Percentiles rank a stretch among this genome's conserved stretches.
These are phyloP conservation scores for Nothoprocta pentlandii DNA, from an alignment of 2,113 vertebrate species.

Conservation along the genomic window DNA sequence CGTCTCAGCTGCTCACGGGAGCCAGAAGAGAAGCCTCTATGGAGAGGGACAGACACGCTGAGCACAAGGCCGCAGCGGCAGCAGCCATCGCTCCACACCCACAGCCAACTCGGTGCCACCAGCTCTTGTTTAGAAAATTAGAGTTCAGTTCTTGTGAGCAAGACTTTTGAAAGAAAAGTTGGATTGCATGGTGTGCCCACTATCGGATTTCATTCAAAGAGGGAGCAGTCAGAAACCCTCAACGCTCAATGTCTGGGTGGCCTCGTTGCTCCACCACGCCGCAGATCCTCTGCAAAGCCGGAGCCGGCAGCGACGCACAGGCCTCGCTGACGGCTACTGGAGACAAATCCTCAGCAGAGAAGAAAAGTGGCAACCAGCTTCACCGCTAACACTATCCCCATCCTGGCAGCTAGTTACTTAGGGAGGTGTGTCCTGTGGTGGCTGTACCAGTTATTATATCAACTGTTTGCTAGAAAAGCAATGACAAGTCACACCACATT, in stretches of 20 bases:
- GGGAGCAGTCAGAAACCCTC: background rate
- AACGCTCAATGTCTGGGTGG: fast-evolving
- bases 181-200: background rate
- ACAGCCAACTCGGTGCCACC: background rate
- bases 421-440: background rate
- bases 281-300: background rate
- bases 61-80: background rate
- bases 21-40: background rate
- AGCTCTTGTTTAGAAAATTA: background rate
- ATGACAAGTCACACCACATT: background rate
- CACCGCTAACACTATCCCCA: background rate
- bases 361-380: background rate
- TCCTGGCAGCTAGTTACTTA: background rate
- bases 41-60: background rate
- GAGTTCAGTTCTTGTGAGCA: background rate
- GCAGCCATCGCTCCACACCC: background rate
- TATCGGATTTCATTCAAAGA: background rate
- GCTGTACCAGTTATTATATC: background rate
- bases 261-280: background rate
- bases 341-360: background rate
- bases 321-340: background rate
- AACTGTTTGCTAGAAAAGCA: background rate
- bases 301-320: background rate
- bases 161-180: background rate
- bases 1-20: background rate